phyloP scores from a whole-genome alignment of 1,140 invertebrate genomes.

The Chrysoperla carnea region DNA sequence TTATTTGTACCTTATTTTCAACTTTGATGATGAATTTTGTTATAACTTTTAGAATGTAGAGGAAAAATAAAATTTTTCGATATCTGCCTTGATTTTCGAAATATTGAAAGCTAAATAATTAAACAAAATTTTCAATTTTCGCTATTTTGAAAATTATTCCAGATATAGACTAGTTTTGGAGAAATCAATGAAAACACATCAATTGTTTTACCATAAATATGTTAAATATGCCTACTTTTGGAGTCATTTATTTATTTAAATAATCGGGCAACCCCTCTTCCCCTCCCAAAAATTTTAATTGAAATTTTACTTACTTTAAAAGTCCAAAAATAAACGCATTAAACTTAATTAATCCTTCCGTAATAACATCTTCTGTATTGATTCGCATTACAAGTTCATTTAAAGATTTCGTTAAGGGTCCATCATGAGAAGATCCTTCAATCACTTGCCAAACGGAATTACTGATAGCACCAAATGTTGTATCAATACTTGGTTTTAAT shows the following conservation, averaged over 20 bases:
- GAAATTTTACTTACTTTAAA: constrained; percentile 63
- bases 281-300: no score
- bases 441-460: constrained; percentile 82
- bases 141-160: not conserved
- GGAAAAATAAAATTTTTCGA: no score
- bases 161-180: not conserved
- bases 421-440: constrained; percentile 74
- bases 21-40: no score
- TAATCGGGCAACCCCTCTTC: no score
- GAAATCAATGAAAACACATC: no score
- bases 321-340: constrained; percentile 79
- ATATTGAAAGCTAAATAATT: no score
- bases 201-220: no score
- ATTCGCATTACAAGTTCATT: constrained; percentile 72
- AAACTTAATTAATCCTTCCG: constrained; percentile 72
- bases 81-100: no score
- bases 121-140: not conserved
- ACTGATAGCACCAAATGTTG: constrained; percentile 68
- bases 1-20: no score
- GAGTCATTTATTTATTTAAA: no score
- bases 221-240: no score
- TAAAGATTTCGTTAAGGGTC: constrained; percentile 64
- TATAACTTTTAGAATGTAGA: no score
- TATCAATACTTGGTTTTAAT: constrained; percentile 59
- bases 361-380: constrained; percentile 66